These are phyloP conservation scores for Isaurus tuberculatus DNA, from an alignment of 92 coral and sea anemone species.

Conservation along the genomic window DNA sequence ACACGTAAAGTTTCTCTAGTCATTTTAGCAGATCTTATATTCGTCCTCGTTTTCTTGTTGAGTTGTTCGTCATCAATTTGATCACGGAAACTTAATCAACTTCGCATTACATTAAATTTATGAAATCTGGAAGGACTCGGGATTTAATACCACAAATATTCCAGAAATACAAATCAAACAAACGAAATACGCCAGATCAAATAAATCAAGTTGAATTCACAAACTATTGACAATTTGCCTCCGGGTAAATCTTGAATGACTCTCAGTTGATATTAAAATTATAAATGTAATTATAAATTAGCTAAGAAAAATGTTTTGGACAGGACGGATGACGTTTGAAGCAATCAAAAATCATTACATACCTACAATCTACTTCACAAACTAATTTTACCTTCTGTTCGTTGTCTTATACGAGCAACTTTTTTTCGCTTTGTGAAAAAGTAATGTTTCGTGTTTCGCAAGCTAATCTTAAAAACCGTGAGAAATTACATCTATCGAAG, in stretches of 20 bases:
- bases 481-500: neutral
- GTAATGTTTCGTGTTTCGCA: slow-evolving; percentile 23
- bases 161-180: neutral
- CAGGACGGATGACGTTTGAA: neutral
- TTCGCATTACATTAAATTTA: neutral
- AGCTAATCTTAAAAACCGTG: slow-evolving; percentile 13
- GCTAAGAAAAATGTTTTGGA: neutral
- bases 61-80: neutral
- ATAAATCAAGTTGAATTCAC: neutral
- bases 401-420: too few species aligned
- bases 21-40: neutral
- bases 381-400: neutral
- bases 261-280: neutral
- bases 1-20: neutral
- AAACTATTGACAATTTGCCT: neutral
- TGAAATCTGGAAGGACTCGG: neutral
- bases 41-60: neutral
- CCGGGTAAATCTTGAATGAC: neutral
- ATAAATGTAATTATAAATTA: neutral
- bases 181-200: neutral
- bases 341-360: slow-evolving; percentile 17
- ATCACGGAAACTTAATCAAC: neutral
- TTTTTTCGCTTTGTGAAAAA: neutral
- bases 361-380: slow-evolving; percentile 9
- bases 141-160: neutral